Percentiles rank a stretch among this genome's conserved stretches.
Evolutionary conservation across 2,888 invertebrate genomes (phyloP).

Genomic region (Baronia brevicornis): DNA sequence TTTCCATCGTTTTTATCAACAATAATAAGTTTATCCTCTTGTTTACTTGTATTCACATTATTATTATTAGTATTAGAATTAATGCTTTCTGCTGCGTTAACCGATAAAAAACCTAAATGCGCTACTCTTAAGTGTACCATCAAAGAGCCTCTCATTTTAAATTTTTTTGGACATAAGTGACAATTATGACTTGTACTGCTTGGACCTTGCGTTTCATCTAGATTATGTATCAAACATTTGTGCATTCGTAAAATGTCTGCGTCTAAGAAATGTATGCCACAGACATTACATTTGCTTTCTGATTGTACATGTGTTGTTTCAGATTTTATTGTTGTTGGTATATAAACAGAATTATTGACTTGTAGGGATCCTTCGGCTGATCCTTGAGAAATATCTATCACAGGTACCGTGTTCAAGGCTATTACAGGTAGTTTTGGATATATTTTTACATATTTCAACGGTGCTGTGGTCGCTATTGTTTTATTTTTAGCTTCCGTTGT

Average conservation of each 20-base stretch:
- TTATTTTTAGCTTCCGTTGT: constrained; percentile 58
- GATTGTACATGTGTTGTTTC: constrained; percentile 36
- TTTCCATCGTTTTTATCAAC: constrained; percentile 77
- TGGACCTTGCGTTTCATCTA: constrained; percentile 49
- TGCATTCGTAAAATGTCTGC: constrained; percentile 83
- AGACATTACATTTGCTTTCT: constrained; percentile 77
- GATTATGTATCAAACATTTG: constrained; percentile 80
- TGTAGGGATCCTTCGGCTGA: constrained; percentile 30
- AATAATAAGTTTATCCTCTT: constrained; percentile 31
- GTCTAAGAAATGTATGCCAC: constrained; percentile 83
- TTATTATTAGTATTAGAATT: constrained; percentile 23
- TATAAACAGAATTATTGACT: constrained; percentile 31
- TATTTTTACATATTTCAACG: constrained; percentile 65
- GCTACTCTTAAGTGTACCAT: constrained; percentile 89
- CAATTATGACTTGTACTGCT: constrained; percentile 77
- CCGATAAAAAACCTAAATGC: constrained; percentile 77
- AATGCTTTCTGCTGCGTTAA: constrained; percentile 22
- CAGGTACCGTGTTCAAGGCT: constrained; percentile 48
- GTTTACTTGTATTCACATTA: constrained; percentile 23
- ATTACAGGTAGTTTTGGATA: constrained; percentile 63
- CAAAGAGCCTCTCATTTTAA: constrained; percentile 87
- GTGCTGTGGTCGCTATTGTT: constrained; percentile 33
- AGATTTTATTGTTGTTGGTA: constrained; percentile 35
- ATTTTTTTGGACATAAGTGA: constrained; percentile 85
- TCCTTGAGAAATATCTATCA: constrained; percentile 44